Evolutionary conservation across 2,888 invertebrate species (phyloP), one percentile per base, ranked within the genome.

Genomic region (Gnatocerus cornutus): DNA sequence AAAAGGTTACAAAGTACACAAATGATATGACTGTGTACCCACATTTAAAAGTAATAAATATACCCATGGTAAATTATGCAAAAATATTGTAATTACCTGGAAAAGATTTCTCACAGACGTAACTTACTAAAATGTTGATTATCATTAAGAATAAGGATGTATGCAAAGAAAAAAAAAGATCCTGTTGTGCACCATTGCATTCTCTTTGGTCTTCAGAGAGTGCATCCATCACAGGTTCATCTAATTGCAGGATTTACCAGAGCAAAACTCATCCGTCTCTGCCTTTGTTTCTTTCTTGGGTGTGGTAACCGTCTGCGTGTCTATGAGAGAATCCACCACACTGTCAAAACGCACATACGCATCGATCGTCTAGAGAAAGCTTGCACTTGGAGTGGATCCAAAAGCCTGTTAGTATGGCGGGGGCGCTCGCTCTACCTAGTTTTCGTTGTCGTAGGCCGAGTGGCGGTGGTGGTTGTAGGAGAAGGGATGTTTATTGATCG

Each of bases 381-480:
- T 63, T 53, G 63, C 53, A 63, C 39, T 67, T 58, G 66, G 59
- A 67, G 30, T 27, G 52, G 52, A 52, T 67, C 66, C 66, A 52
- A 65, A 46, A 30, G 45, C 9, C 21, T 41, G 58, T 16, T 21
- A 16, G 56, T n/a, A 45, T 30, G 43, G 63, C 50, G 56, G 67
- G 62, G 53, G 66, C 67, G 67, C 71, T 68, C 69, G 64, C 71
- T 68, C 64, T 68, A 73, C 67, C 63, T 56, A 64, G 69, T 74
- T 73, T 69, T 68, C 71, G 75, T 79, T 79, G 79, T 74, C 78
- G 77, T 79, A 79, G 78, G 76, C 76, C 76, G 72, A 56, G 12
- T n/a, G 61, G 53, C 30, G 46, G 27, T 29, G 61, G 53, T 45
- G 53, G 59, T 29, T 3, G 48, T 10, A 52, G 52, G 41, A 52